A percentile compares a stretch with the other conserved stretches of the same genome.
Conservation (phyloP, 2,797 vertebrate species). For the Lemur catta region DNA sequence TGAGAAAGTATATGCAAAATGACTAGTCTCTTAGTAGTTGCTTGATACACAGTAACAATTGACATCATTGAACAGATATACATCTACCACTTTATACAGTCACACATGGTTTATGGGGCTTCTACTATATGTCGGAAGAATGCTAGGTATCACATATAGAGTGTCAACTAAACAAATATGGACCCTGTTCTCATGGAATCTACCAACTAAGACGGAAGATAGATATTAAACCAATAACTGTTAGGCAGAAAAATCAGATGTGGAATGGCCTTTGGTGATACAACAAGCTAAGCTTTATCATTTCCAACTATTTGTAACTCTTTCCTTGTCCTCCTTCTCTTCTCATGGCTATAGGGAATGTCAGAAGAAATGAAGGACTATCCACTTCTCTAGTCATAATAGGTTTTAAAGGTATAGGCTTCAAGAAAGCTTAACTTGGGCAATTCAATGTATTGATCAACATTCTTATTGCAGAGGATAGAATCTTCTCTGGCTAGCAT, state of each 20-base stretch:
- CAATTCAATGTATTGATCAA: not conserved
- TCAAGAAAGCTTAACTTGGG: not conserved
- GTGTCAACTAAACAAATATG: not conserved
- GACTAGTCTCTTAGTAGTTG: not conserved
- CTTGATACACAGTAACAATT: not conserved
- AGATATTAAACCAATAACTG: not conserved
- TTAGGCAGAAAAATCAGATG: not conserved
- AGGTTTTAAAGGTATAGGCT: not conserved
- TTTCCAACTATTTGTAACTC: not conserved
- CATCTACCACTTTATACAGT: not conserved
- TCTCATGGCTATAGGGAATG: not conserved
- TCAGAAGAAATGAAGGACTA: not conserved
- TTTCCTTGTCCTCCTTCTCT: not conserved
- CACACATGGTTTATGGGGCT: not conserved
- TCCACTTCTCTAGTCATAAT: not conserved
- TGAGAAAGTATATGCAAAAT: not conserved
- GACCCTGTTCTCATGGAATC: not conserved
- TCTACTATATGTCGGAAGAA: not conserved
- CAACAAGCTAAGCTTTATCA: not conserved
- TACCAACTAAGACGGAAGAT: not conserved
- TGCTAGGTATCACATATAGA: not conserved
- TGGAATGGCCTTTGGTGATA: not conserved
- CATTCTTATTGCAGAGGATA: not conserved
- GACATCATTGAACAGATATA: not conserved
- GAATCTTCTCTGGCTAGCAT: not conserved